Conservation (phyloP, 2,888 invertebrate species). For the Villa cingulata region DNA sequence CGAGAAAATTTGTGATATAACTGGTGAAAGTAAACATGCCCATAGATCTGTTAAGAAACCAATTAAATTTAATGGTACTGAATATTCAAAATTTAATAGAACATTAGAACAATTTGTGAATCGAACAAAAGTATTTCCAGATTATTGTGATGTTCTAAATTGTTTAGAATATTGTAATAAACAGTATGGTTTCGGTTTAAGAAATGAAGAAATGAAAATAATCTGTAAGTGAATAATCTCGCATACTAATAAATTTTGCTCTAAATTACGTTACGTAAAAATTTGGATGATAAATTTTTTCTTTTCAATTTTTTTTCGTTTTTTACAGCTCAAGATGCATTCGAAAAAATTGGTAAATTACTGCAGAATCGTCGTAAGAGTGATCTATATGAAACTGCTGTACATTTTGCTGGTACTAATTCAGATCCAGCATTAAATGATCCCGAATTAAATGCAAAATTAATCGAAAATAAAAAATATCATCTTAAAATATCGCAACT, state of each 20-base stretch:
- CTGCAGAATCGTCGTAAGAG: slow-evolving; percentile 49
- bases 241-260: too few species aligned
- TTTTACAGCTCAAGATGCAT: slow-evolving; percentile 45
- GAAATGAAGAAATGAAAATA: slow-evolving; percentile 30
- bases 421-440: slow-evolving; percentile 48
- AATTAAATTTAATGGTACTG: slow-evolving; percentile 29
- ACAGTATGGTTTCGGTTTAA: slow-evolving; percentile 25
- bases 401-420: slow-evolving; percentile 38
- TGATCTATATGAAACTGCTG: slow-evolving; percentile 48
- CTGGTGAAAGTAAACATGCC: slow-evolving; percentile 38
- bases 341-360: slow-evolving; percentile 49
- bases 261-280: too few species aligned
- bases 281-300: not conserved
- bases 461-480: slow-evolving; percentile 43
- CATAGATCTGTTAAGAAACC: slow-evolving; percentile 31
- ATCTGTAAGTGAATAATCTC: too few species aligned
- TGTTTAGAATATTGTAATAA: slow-evolving; percentile 33
- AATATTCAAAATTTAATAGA: slow-evolving; percentile 31
- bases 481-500: slow-evolving; percentile 41
- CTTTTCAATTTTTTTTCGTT: slow-evolving; percentile 12
- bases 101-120: slow-evolving; percentile 32
- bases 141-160: slow-evolving; percentile 40
- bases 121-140: slow-evolving; percentile 37
- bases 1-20: slow-evolving; percentile 51
- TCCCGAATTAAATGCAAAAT: slow-evolving; percentile 38